Evolutionary conservation across 2,113 vertebrate species (phyloP).

Genomic region (Xiphophorus hellerii): DNA sequence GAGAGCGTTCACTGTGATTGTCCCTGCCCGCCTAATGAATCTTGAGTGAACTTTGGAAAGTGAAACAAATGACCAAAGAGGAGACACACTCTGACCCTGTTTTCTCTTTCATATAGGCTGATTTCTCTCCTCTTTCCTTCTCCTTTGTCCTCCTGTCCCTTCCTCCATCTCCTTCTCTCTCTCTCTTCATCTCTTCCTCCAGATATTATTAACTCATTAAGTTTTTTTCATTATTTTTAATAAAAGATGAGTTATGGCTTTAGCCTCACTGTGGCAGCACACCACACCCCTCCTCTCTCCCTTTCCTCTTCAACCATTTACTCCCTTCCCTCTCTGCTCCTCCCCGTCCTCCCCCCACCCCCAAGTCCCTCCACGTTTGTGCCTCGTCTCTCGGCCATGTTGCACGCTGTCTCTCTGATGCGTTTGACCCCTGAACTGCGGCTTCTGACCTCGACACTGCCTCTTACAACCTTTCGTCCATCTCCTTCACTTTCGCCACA

Average conservation of each 20-base stretch:
- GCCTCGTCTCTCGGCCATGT: slow-evolving; percentile 60
- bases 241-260: slow-evolving; percentile 83
- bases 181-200: slow-evolving; percentile 70
- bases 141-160: slow-evolving; percentile 64
- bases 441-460: slow-evolving; percentile 57
- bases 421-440: slow-evolving; percentile 69
- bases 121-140: slow-evolving; percentile 36
- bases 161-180: slow-evolving; percentile 66
- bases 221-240: slow-evolving; percentile 83
- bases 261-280: slow-evolving; percentile 75
- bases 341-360: slow-evolving; percentile 1
- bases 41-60: slow-evolving; percentile 70
- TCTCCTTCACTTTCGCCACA: slow-evolving; percentile 61
- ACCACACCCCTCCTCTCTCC: slow-evolving; percentile 33
- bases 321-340: slow-evolving; percentile 16
- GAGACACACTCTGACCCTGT: slow-evolving; percentile 53
- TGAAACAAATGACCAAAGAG: slow-evolving; percentile 61
- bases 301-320: slow-evolving; percentile 39
- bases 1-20: slow-evolving; percentile 44
- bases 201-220: slow-evolving; percentile 82
- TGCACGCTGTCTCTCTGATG: slow-evolving; percentile 57
- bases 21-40: slow-evolving; percentile 62
- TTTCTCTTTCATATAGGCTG: slow-evolving; percentile 23
- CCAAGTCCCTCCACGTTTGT: slow-evolving; percentile 17
- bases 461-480: slow-evolving; percentile 71